phyloP scores from a whole-genome alignment of 2,888 invertebrate genomes.

The Catocala fraxini region DNA sequence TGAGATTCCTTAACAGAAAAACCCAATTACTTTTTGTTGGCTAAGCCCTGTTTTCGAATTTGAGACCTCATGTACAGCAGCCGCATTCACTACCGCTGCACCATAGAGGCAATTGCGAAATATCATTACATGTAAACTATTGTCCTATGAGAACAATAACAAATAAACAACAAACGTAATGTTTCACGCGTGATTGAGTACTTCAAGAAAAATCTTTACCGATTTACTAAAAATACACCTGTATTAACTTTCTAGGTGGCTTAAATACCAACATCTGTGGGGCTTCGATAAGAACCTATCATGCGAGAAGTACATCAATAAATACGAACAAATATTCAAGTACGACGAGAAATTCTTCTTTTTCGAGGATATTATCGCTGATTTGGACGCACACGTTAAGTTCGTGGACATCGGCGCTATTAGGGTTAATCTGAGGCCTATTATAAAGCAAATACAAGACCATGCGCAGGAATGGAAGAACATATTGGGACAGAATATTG shows the following conservation, averaged over 20 bases:
- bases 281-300: constrained; percentile 91
- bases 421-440: constrained; percentile 91
- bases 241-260: constrained; percentile 86
- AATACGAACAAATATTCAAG: constrained; percentile 82
- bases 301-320: constrained; percentile 93
- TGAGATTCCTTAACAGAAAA: too few species aligned
- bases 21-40: too few species aligned
- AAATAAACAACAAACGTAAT: too few species aligned
- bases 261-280: constrained; percentile 92
- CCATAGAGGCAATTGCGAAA: too few species aligned
- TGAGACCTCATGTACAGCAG: too few species aligned
- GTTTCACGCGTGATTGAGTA: too few species aligned
- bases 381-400: constrained; percentile 87
- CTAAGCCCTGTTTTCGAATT: too few species aligned
- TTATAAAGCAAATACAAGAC: constrained; percentile 89
- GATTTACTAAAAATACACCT: not conserved
- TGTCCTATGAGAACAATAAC: too few species aligned
- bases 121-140: too few species aligned
- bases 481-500: constrained; percentile 90
- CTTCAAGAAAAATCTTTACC: too few species aligned
- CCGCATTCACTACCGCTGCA: too few species aligned
- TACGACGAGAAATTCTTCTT: constrained; percentile 96
- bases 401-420: constrained; percentile 90
- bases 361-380: constrained; percentile 92
- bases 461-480: constrained; percentile 94